A percentile compares a stretch with the other conserved stretches of the same genome.
phyloP scores from a whole-genome alignment of 2,113 vertebrate species.

The Pseudopipra pipra region DNA sequence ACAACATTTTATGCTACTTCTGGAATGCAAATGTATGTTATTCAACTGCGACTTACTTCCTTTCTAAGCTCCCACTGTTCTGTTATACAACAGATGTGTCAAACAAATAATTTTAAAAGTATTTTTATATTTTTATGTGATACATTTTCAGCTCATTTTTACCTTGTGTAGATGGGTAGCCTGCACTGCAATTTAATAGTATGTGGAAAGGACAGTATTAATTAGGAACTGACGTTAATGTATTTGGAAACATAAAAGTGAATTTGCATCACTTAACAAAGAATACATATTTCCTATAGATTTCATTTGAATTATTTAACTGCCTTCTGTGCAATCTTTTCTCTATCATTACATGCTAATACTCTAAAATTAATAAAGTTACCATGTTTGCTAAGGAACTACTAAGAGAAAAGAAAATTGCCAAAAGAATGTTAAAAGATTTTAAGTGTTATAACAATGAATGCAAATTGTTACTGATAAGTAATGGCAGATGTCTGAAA shows the following conservation, averaged over 20 bases:
- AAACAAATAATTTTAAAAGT: not conserved
- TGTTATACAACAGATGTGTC: not conserved
- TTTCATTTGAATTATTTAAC: not conserved
- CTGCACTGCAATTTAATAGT: not conserved
- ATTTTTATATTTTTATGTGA: not conserved
- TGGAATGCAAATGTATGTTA: slow-evolving; percentile 1
- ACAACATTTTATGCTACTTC: not conserved
- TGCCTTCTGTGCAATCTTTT: not conserved
- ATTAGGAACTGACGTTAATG: not conserved
- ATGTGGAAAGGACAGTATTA: not conserved
- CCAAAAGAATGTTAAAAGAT: not conserved
- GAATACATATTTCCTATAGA: not conserved
- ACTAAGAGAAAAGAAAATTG: not conserved
- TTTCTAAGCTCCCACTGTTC: not conserved
- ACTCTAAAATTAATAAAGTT: not conserved
- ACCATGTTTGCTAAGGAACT: not conserved
- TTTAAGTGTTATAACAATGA: not conserved
- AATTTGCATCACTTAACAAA: not conserved
- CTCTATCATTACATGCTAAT: not conserved
- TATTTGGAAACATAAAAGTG: not conserved
- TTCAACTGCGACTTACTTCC: not conserved
- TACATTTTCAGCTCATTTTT: not conserved
- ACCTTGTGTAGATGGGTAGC: not conserved
- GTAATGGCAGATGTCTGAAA: not conserved
- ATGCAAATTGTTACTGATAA: not conserved